Conservation (phyloP, 2,113 vertebrate species). For the Clarias gariepinus region DNA sequence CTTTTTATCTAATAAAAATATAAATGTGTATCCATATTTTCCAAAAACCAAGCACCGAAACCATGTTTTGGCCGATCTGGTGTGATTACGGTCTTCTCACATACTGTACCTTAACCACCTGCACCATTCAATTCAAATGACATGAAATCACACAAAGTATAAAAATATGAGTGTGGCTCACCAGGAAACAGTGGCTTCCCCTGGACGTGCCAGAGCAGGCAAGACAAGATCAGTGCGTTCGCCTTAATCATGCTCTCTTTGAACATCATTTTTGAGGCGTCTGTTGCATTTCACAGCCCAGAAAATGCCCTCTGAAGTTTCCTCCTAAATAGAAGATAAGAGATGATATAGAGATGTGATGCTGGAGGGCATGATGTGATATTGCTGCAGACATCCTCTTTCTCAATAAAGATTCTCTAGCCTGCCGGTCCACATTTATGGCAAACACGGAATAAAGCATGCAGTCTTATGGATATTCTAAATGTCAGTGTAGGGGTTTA, state of each 20-base stretch:
- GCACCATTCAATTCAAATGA: background rate
- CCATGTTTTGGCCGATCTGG: no score
- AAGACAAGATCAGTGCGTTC: constrained; percentile 56
- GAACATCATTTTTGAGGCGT: constrained; percentile 13
- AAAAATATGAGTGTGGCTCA: constrained; percentile 49
- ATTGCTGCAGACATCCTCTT: background rate
- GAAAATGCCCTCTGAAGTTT: background rate
- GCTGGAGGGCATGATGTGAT: background rate
- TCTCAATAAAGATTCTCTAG: background rate
- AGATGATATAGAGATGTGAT: constrained; percentile 22
- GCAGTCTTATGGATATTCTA: background rate
- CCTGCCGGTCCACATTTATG: background rate
- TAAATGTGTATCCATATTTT: no score
- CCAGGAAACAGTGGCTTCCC: constrained; percentile 68
- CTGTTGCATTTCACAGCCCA: constrained; percentile 12
- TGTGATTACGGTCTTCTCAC: background rate
- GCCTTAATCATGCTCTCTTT: constrained; percentile 62
- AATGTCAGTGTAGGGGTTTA: constrained; percentile 34
- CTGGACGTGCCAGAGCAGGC: constrained; percentile 47
- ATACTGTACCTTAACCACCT: background rate
- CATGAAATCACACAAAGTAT: background rate
- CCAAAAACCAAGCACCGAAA: no score
- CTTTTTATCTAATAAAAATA: no score
- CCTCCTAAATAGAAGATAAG: constrained; percentile 8
- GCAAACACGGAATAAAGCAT: constrained; percentile 20